These are phyloP conservation scores for Pteropus rufus DNA, from an alignment of 2,797 vertebrate species.

Conservation along the genomic window DNA sequence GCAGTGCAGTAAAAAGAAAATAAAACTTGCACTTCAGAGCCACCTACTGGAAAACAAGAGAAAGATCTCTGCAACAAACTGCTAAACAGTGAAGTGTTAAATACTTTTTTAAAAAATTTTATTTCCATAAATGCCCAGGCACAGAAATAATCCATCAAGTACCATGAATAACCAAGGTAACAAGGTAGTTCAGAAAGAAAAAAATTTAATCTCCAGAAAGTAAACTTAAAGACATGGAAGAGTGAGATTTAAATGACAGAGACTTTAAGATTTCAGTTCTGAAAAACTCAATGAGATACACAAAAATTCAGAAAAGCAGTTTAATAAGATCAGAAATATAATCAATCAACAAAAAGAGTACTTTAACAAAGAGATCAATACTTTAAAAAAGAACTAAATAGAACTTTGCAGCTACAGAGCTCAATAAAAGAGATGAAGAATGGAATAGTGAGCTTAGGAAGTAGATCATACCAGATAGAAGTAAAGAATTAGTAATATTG, in stretches of 20 bases:
- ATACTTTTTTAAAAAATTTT: neutral
- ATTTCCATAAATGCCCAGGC: neutral
- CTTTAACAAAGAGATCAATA: neutral
- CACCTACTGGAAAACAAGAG: neutral
- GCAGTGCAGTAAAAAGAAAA: neutral
- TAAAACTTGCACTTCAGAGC: neutral
- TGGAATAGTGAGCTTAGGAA: neutral
- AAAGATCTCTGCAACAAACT: neutral
- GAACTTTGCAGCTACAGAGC: neutral
- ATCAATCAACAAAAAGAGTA: neutral
- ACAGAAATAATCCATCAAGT: neutral
- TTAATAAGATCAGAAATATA: neutral
- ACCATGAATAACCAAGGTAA: neutral
- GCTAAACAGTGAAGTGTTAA: neutral
- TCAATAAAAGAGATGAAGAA: neutral
- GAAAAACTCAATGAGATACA: no score
- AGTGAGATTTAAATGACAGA: neutral
- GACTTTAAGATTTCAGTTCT: neutral
- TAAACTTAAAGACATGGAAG: neutral
- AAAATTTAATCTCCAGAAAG: no score
- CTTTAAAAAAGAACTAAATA: neutral
- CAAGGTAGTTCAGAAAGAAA: neutral
- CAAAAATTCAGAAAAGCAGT: neutral
- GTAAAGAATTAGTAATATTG: neutral
- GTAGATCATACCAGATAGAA: neutral